Evolutionary conservation across 2,797 vertebrate species (phyloP).

Genomic region (Crypturellus tataupa): DNA sequence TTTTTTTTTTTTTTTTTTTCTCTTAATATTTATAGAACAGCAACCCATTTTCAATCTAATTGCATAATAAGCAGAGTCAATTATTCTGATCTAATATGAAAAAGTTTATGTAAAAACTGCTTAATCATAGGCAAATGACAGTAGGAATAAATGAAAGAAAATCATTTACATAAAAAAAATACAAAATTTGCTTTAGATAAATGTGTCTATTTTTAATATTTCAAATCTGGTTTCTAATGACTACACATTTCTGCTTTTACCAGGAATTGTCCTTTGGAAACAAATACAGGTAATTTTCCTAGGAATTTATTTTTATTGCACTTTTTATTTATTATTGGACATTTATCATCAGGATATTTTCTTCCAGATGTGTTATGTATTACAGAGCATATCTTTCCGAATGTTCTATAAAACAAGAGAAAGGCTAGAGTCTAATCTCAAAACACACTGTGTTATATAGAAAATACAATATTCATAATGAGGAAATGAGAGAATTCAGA

Average conservation of each 20-base stretch:
- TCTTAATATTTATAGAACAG: background rate
- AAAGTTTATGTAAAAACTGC: background rate
- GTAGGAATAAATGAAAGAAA: background rate
- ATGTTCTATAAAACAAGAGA: background rate
- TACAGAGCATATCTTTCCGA: background rate
- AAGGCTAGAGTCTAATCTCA: background rate
- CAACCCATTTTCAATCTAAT: background rate
- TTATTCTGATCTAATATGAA: background rate
- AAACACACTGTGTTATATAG: background rate
- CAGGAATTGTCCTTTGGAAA: background rate
- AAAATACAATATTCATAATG: background rate
- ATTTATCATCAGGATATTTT: background rate
- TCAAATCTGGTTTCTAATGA: background rate
- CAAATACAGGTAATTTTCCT: background rate
- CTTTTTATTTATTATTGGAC: background rate
- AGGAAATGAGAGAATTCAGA: background rate
- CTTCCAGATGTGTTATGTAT: background rate
- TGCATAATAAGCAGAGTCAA: background rate
- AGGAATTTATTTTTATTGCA: background rate
- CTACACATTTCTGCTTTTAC: background rate
- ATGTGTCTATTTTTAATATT: background rate
- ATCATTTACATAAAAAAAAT: background rate
- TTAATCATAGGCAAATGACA: background rate
- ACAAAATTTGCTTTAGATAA: background rate
- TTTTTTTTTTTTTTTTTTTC: background rate